These are phyloP conservation scores for Gallirallus australis DNA, from an alignment of 2,797 vertebrate species.

Conservation along the genomic window DNA sequence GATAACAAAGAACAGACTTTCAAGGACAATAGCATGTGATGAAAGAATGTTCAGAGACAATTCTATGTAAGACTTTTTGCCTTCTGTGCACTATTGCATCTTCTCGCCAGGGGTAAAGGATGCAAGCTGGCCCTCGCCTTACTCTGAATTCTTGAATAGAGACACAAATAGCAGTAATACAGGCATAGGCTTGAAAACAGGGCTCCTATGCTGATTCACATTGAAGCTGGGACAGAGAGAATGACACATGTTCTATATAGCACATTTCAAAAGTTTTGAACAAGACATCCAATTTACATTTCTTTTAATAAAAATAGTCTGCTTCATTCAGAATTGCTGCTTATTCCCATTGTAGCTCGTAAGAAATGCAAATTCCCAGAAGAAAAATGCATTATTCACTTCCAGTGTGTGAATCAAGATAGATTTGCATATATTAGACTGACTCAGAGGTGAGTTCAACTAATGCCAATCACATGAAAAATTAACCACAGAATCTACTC, in stretches of 20 bases:
- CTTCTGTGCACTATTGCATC: not conserved
- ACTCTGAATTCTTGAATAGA: not conserved
- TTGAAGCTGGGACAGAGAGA: conserved; percentile 4
- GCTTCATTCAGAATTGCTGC: conserved; percentile 22
- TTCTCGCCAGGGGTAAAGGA: not conserved
- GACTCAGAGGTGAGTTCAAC: not conserved
- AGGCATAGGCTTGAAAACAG: not conserved
- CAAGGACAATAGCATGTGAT: conserved; percentile 13
- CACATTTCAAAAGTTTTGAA: not conserved
- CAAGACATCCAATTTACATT: conserved; percentile 22
- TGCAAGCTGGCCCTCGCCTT: not conserved
- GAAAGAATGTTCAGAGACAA: not conserved
- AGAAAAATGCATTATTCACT: conserved; percentile 30
- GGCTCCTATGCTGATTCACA: not conserved
- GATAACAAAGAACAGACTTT: not conserved
- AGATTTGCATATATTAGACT: not conserved
- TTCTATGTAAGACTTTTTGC: not conserved
- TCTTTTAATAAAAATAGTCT: conserved; percentile 32
- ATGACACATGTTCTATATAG: not conserved
- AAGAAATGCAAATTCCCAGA: conserved; percentile 35
- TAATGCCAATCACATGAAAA: not conserved
- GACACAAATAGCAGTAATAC: not conserved
- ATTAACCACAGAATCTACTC: not conserved
- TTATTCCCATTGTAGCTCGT: not conserved
- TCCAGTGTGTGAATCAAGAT: not conserved